Conservation (phyloP, 2,888 invertebrate genomes). For the Pollenia angustigena region DNA sequence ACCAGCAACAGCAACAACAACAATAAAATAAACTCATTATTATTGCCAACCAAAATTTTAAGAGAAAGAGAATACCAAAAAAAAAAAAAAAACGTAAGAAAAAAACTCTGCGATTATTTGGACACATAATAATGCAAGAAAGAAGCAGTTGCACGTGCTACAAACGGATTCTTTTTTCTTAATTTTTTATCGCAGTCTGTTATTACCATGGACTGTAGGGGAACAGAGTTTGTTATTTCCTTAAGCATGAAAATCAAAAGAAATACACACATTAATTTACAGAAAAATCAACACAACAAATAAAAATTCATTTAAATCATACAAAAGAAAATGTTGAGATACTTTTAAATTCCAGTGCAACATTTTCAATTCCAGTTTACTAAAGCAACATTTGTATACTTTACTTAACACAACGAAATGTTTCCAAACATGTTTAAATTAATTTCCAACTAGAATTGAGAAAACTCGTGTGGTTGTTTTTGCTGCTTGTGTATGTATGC, state of each 20-base stretch:
- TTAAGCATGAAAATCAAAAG: slow-evolving; percentile 29
- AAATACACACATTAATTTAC: slow-evolving; percentile 11
- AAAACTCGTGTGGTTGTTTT: slow-evolving; percentile 32
- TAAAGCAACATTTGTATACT: not conserved
- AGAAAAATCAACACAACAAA: slow-evolving; percentile 37
- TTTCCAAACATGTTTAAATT: slow-evolving; percentile 24
- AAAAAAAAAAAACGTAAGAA: slow-evolving; percentile 18
- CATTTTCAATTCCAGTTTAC: slow-evolving; percentile 29
- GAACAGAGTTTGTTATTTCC: not conserved
- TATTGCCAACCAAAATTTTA: slow-evolving; percentile 33
- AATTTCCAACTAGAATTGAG: slow-evolving; percentile 61
- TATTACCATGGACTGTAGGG: not conserved
- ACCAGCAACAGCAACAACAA: slow-evolving; percentile 42
- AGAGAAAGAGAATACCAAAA: slow-evolving; percentile 31
- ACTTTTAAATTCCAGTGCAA: slow-evolving; percentile 49
- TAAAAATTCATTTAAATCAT: not conserved
- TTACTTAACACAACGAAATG: not conserved
- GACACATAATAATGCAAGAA: slow-evolving; percentile 48
- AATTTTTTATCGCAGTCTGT: slow-evolving; percentile 7
- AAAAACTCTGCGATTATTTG: slow-evolving; percentile 34
- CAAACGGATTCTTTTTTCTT: slow-evolving; percentile 40
- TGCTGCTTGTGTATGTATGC: slow-evolving; percentile 3
- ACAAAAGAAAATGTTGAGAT: slow-evolving; percentile 14
- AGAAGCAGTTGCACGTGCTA: slow-evolving; percentile 67
- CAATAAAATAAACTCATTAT: slow-evolving; percentile 63